Evolutionary conservation across 2,113 vertebrate species (phyloP).

Genomic region (Nibea albiflora): DNA sequence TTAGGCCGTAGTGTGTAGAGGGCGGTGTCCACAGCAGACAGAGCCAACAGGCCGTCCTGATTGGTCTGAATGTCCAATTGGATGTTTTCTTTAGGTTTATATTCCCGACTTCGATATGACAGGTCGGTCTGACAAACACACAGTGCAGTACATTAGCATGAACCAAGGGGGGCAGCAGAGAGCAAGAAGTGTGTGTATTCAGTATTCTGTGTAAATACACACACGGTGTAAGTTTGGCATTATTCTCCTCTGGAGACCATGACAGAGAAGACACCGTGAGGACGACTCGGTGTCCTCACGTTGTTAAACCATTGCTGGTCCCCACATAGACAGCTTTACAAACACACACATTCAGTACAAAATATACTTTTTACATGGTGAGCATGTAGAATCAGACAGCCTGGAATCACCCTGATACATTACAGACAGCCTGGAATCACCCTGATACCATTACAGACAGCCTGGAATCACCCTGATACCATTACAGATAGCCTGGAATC

Average conservation of each 20-base stretch:
- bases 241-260: too few species aligned
- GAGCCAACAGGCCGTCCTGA: slow-evolving; percentile 85
- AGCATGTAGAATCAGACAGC: not conserved
- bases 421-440: too few species aligned
- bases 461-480: too few species aligned
- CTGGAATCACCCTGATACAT: too few species aligned
- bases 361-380: not conserved
- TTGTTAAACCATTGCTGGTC: too few species aligned
- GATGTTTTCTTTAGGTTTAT: slow-evolving; percentile 84
- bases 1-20: slow-evolving; percentile 83
- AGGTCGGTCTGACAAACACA: slow-evolving; percentile 81
- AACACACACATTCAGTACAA: not conserved
- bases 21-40: slow-evolving; percentile 88
- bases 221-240: not conserved
- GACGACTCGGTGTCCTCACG: too few species aligned
- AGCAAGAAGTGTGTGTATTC: too few species aligned
- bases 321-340: not conserved
- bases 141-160: not conserved
- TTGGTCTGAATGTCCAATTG: slow-evolving; percentile 80
- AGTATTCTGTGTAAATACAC: not conserved
- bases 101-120: not conserved
- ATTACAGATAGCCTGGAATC: too few species aligned
- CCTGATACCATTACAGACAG: too few species aligned
- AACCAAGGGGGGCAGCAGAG: too few species aligned
- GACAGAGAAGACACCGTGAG: too few species aligned